Evolutionary conservation across 2,888 invertebrate genomes (phyloP).

Genomic region (Spisula solida): DNA sequence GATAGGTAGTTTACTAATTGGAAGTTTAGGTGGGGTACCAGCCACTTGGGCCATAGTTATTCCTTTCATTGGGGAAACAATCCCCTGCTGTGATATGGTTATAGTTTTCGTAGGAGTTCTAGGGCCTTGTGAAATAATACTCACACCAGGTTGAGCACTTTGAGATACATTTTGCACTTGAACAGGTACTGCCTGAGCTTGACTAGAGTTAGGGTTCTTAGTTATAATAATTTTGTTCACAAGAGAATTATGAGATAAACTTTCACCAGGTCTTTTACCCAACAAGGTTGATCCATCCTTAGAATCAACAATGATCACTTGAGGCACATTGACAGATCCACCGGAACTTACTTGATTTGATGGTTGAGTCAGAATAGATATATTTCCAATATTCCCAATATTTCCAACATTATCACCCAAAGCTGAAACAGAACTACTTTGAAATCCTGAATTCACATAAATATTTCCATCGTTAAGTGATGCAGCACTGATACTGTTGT

Average conservation of each 20-base stretch:
- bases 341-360: constrained; percentile 36
- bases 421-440: constrained; percentile 47
- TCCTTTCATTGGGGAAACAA: constrained; percentile 82
- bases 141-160: constrained; percentile 53
- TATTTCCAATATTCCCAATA: constrained; percentile 46
- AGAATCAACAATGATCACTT: constrained; percentile 61
- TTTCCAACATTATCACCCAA: constrained; percentile 50
- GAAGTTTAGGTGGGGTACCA: constrained; percentile 81
- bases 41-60: constrained; percentile 79
- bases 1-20: constrained; percentile 83
- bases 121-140: constrained; percentile 57
- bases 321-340: constrained; percentile 60
- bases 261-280: constrained; percentile 62
- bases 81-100: constrained; percentile 90
- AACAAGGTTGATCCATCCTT: constrained; percentile 53
- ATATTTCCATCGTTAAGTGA: constrained; percentile 36
- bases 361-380: constrained; percentile 27
- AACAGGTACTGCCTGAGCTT: constrained; percentile 82
- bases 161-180: constrained; percentile 73
- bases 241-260: constrained; percentile 72
- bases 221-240: constrained; percentile 87
- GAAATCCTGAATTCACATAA: constrained; percentile 45
- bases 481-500: constrained; percentile 38
- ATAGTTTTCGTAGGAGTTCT: constrained; percentile 89
- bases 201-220: constrained; percentile 84